These are phyloP conservation scores for Ataeniobius toweri DNA, from an alignment of 2,797 vertebrate species.

Conservation along the genomic window DNA sequence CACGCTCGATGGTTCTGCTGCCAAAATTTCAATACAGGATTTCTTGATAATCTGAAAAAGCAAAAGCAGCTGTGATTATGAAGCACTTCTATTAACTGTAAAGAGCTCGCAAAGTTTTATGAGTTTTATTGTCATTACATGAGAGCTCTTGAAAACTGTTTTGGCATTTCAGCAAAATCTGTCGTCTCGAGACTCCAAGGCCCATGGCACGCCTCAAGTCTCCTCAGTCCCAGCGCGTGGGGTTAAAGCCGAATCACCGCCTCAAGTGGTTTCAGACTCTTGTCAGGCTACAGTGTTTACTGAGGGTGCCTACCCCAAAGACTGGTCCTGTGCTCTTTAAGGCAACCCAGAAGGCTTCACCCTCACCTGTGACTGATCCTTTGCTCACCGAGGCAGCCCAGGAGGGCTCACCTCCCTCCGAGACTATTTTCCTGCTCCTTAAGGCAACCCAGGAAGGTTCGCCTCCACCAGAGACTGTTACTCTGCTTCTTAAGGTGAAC, in stretches of 20 bases:
- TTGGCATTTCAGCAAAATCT: background rate
- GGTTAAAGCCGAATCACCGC: background rate
- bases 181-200: background rate
- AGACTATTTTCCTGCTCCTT: too few species aligned
- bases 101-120: background rate
- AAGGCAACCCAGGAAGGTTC: background rate
- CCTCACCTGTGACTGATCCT: too few species aligned
- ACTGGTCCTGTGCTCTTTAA: background rate
- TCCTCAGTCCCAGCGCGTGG: background rate
- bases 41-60: slow-evolving; percentile 86
- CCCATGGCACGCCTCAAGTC: background rate
- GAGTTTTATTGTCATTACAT: background rate
- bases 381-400: too few species aligned
- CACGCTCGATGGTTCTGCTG: slow-evolving; percentile 86
- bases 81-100: background rate
- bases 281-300: background rate
- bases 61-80: background rate
- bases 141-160: background rate
- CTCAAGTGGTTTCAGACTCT: background rate
- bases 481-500: too few species aligned
- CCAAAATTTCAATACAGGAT: slow-evolving; percentile 89
- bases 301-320: background rate
- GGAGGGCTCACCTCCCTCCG: too few species aligned
- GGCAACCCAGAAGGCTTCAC: background rate
- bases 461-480: background rate